Conservation (phyloP, 2,797 vertebrate species). For the Poliocrania exsul region DNA sequence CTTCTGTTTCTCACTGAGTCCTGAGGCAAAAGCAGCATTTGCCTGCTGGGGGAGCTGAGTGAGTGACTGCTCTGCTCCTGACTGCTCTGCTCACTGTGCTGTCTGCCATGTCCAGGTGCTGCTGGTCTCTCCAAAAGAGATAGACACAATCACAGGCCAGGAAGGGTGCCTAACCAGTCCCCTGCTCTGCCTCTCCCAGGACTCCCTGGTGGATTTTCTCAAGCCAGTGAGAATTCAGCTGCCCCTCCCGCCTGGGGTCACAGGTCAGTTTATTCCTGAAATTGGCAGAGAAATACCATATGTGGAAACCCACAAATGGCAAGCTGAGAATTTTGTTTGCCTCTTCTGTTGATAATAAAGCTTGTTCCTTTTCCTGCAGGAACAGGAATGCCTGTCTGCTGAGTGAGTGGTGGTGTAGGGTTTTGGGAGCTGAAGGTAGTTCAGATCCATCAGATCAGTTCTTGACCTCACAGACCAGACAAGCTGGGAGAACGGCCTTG, state of each 20-base stretch:
- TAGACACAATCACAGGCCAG: conserved; percentile 77
- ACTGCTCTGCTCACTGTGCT: neutral
- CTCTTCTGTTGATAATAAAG: neutral
- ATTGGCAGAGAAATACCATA: accelerated
- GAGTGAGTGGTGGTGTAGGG: neutral
- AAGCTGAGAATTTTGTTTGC: neutral
- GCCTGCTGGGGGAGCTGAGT: neutral
- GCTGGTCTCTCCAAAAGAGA: conserved; percentile 77
- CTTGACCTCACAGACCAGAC: neutral
- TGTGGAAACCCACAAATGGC: neutral
- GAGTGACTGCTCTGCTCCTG: neutral
- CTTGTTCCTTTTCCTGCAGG: neutral
- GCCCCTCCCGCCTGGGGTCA: conserved; percentile 87
- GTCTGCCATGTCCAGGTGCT: conserved; percentile 81
- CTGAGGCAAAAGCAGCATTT: neutral
- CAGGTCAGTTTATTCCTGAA: conserved; percentile 79
- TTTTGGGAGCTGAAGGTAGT: neutral
- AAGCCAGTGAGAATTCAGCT: conserved; percentile 91
- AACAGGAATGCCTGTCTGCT: neutral
- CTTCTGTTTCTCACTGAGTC: neutral
- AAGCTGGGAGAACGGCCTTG: neutral
- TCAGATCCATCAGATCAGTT: neutral
- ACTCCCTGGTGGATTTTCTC: conserved; percentile 83
- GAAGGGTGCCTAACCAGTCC: conserved; percentile 81
- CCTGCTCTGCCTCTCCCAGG: conserved; percentile 90